Percentiles rank a stretch among this genome's conserved stretches.
Conservation (phyloP, 2,113 vertebrate species). For the Orientallactaga bullata region DNA sequence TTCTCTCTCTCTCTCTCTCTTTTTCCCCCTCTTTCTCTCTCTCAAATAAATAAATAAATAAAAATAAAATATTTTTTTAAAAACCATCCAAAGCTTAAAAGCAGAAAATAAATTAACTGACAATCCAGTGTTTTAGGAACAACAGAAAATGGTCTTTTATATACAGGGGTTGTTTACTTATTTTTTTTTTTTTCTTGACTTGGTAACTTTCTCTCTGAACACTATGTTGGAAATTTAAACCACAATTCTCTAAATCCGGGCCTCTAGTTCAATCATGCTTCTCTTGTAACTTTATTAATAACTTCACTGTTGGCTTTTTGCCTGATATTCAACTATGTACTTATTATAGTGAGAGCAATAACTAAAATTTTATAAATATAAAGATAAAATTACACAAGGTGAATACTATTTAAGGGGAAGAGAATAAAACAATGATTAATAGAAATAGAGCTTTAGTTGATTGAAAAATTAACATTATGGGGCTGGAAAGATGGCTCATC, state of each 20-base stretch:
- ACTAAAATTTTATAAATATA: constrained; percentile 62
- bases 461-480: background rate
- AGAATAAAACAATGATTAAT: constrained; percentile 65
- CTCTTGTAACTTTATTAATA: constrained; percentile 51
- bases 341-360: constrained; percentile 62
- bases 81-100: background rate
- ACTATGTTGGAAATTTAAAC: background rate
- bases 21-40: too few species aligned
- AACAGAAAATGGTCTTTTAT: constrained; percentile 35
- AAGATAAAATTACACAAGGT: constrained; percentile 43
- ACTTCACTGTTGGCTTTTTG: constrained; percentile 48
- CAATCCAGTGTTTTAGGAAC: constrained; percentile 47
- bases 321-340: constrained; percentile 27
- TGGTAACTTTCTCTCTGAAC: background rate
- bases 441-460: constrained; percentile 45
- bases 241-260: background rate
- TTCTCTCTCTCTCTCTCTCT: too few species aligned
- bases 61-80: too few species aligned
- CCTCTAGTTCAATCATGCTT: constrained; percentile 45
- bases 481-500: too few species aligned
- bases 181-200: constrained; percentile 4
- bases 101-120: constrained; percentile 50
- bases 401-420: constrained; percentile 49
- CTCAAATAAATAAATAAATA: too few species aligned
- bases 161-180: constrained; percentile 58